Conservation (phyloP, 2,113 vertebrate species). For the Emydura subglobosa region DNA sequence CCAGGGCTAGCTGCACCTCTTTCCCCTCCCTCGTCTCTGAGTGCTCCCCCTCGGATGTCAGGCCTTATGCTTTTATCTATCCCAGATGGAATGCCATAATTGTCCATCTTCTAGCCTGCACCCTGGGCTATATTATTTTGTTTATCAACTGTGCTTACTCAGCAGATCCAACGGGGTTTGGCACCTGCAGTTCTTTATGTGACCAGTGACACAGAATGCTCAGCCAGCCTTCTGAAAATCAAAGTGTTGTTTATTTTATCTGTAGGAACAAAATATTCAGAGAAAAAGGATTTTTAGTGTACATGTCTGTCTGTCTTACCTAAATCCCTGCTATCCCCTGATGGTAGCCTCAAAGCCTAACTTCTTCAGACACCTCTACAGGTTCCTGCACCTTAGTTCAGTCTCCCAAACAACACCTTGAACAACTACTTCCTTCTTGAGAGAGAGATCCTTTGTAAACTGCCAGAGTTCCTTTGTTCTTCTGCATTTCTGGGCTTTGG, state of each 20-base stretch:
- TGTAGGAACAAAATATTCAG: not conserved
- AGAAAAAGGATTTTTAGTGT: not conserved
- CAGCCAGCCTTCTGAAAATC: not conserved
- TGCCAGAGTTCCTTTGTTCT: not conserved
- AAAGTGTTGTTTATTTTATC: not conserved
- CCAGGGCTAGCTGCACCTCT: not conserved
- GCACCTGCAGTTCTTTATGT: not conserved
- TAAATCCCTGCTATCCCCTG: not conserved
- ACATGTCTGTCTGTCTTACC: not conserved
- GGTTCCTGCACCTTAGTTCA: not conserved
- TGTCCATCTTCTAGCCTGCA: not conserved
- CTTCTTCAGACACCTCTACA: not conserved
- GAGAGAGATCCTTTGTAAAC: not conserved
- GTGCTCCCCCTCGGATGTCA: not conserved
- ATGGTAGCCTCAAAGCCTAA: not conserved
- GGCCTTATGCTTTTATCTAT: not conserved
- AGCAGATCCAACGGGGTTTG: not conserved
- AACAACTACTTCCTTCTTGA: not conserved
- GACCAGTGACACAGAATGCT: not conserved
- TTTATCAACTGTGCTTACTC: not conserved
- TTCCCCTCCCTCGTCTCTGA: not conserved
- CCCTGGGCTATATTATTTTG: not conserved
- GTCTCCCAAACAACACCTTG: not conserved
- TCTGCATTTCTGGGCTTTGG: too few species aligned
- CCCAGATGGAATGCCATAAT: not conserved